Conservation (phyloP, 1,140 invertebrate species). For the Macrotrachela quadricornifera region DNA sequence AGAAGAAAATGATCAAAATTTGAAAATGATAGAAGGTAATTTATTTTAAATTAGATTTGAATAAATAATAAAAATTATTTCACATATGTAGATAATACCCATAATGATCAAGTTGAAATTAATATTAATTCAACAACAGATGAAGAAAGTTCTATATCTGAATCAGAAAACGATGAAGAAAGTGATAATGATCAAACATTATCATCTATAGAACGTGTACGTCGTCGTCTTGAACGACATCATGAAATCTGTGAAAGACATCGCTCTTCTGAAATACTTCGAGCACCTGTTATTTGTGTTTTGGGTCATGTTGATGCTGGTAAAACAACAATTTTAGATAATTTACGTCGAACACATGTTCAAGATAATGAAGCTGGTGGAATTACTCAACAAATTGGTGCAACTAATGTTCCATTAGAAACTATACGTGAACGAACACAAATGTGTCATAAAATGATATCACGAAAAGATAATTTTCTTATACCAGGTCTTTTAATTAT, state of each 20-base stretch:
- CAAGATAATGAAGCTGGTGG: conserved; percentile 98
- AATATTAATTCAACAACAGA: too few species aligned
- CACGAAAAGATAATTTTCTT: conserved; percentile 16
- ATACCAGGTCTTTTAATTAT: conserved; percentile 93
- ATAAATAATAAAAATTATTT: too few species aligned
- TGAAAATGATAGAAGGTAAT: too few species aligned
- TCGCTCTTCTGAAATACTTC: conserved; percentile 47
- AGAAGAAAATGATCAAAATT: too few species aligned
- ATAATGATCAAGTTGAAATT: too few species aligned
- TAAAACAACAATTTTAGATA: conserved; percentile 97
- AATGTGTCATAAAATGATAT: conserved; percentile 69
- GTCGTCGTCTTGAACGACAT: neutral
- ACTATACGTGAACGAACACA: conserved; percentile 80
- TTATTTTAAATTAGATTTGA: too few species aligned
- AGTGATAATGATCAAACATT: too few species aligned
- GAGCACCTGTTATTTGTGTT: conserved; percentile 90
- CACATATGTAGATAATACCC: too few species aligned
- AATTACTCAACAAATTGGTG: conserved; percentile 98
- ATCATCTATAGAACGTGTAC: too few species aligned
- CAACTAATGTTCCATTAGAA: conserved; percentile 91
- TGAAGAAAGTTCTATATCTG: too few species aligned
- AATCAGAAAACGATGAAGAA: too few species aligned
- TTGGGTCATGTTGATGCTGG: conserved; percentile 98
- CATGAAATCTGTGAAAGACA: neutral
- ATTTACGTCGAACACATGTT: conserved; percentile 36